Conservation (phyloP, 2,797 vertebrate species). For the Gorsachius magnificus region DNA sequence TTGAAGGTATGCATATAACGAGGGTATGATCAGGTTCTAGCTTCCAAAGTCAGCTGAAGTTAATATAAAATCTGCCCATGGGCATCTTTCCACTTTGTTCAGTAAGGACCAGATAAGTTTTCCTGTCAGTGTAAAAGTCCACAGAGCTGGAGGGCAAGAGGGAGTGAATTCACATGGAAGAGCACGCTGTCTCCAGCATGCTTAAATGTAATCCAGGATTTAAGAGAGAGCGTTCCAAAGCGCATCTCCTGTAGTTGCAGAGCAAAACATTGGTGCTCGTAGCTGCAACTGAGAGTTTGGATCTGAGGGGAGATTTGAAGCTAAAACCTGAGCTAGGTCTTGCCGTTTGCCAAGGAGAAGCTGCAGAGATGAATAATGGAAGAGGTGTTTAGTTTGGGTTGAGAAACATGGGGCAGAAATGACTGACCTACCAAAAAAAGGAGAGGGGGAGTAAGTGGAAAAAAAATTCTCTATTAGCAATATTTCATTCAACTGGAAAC, state of each 20-base stretch:
- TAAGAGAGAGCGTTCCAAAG: background rate
- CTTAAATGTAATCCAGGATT: background rate
- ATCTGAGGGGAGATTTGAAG: background rate
- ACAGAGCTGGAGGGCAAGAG: background rate
- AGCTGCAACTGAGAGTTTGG: background rate
- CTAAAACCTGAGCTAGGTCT: background rate
- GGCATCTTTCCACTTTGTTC: background rate
- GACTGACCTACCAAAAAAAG: background rate
- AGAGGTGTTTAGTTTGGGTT: background rate
- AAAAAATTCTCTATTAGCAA: accelerated
- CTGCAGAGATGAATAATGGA: background rate
- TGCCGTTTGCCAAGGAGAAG: background rate
- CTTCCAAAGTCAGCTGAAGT: background rate
- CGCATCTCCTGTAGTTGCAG: background rate
- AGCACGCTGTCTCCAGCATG: accelerated
- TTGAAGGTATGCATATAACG: background rate
- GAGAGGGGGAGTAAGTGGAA: accelerated
- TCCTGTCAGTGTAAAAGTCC: background rate
- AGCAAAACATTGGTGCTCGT: background rate
- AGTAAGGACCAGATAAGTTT: background rate
- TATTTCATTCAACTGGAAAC: background rate
- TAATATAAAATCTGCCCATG: background rate
- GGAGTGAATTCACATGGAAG: background rate
- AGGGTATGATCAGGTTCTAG: background rate
- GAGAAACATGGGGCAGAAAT: background rate